Base-by-base conservation (phyloP, 1,140 invertebrate species). In the Daktulosphaira vitifoliae region DNA sequence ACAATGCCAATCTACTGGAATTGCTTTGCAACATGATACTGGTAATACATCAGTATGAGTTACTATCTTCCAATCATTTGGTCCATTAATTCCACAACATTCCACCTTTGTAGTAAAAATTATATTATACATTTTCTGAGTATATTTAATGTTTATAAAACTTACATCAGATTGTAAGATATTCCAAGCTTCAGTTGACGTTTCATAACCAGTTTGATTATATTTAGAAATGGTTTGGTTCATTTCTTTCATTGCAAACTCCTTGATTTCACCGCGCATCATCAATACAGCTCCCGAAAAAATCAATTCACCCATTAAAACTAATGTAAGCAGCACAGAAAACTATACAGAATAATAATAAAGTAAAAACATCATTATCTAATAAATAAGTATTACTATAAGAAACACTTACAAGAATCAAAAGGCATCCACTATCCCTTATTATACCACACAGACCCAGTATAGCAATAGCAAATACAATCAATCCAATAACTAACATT, bases 391-490 rank as follows among this genome's bases (percentile, higher is more conserved):
- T 4, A 44, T 7, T 2, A 33, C 16, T 3, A 52, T n/a, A 29
- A 20, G 1, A 16, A 53, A 3, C 13, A 66, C 66, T 69, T 74
- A 89, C 87, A 70, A 86, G 87, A 72, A 88, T 81, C 26, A 86
- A 79, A 86, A 90, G 90, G 76, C 87, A 90, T 70, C 86, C 82
- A 71, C 83, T 89, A 73, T 90, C 88, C 59, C 85, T 81, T 59
- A 89, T 83, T 6, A 89, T 87, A 25, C 89, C 89, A 71, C 88
- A 90, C 74, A 89, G 91, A 69, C 89, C 89, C 71, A 90, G 85
- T 78, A 88, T 89, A 7, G 87, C 84, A 65, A 90, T 83, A 25
- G 88, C 67, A 71, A 89, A 87, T 66, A 89, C 83, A 44, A 88
- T 75, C 1, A 79, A 76, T 9, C 89, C 89, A 68, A 88, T 73